These are phyloP conservation scores for Arctopsyche grandis DNA, from an alignment of 1,140 invertebrate genomes.

Conservation along the genomic window DNA sequence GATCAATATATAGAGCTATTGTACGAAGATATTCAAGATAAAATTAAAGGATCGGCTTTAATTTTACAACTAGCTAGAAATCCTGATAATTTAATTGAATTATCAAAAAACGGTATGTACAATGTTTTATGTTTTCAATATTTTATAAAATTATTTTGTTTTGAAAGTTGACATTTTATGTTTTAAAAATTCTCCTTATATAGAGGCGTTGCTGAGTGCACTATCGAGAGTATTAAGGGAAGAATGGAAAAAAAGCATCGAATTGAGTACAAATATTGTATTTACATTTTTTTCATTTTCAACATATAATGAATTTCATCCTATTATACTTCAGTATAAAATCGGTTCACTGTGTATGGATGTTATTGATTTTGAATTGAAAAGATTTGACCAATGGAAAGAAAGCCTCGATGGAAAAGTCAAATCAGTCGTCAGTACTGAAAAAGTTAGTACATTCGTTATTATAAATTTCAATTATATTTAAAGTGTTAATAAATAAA, in stretches of 20 bases:
- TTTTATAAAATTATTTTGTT: neutral
- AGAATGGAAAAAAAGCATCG: constrained; percentile 96
- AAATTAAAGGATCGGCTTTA: constrained; percentile 91
- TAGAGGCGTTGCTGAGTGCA: constrained; percentile 96
- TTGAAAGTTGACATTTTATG: constrained; percentile 2
- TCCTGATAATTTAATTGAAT: constrained; percentile 92
- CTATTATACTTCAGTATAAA: constrained; percentile 79
- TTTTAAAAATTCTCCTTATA: too few relatives aligned
- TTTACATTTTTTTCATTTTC: constrained; percentile 98
- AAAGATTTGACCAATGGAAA: constrained; percentile 92
- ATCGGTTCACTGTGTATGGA: constrained; percentile 96
- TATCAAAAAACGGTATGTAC: constrained; percentile 86
- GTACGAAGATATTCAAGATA: constrained; percentile 94
- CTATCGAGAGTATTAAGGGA: constrained; percentile 93
- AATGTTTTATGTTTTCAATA: neutral
- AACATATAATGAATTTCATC: constrained; percentile 95
- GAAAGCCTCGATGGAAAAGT: constrained; percentile 82
- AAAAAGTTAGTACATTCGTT: constrained; percentile 59
- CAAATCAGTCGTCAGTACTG: constrained; percentile 57
- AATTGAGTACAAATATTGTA: constrained; percentile 95
- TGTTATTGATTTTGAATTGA: constrained; percentile 93
- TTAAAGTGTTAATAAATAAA: neutral
- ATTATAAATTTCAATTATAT: constrained; percentile 5
- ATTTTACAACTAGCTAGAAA: constrained; percentile 91
- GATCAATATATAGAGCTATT: constrained; percentile 96